Evolutionary conservation across 2,888 invertebrate species (phyloP).

Genomic region (Hanleya hanleyi): DNA sequence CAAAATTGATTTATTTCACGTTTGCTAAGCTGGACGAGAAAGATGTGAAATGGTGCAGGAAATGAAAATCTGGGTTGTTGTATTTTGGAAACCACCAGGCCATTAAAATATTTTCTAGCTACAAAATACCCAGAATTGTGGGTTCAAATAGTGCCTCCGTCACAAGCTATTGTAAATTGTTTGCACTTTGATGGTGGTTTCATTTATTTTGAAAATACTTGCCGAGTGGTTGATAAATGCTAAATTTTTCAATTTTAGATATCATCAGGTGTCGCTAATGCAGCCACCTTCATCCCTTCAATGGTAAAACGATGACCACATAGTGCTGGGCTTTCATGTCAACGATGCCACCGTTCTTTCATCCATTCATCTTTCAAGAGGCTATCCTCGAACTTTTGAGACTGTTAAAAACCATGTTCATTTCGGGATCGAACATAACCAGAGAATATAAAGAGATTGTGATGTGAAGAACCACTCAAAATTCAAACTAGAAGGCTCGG

Average conservation of each 20-base stretch:
- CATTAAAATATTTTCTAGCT: no score
- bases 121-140: no score
- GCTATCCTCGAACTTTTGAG: not conserved
- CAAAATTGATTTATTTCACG: no score
- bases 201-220: no score
- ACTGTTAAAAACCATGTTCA: not conserved
- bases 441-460: no score
- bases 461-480: no score
- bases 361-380: not conserved
- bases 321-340: not conserved
- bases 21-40: no score
- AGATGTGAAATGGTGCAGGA: no score
- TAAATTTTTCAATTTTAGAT: conserved; percentile 38
- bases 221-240: not conserved
- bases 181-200: not conserved
- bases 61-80: no score
- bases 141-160: not conserved
- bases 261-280: conserved; percentile 45
- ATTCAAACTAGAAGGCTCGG: no score
- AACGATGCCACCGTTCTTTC: not conserved
- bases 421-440: no score
- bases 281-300: not conserved
- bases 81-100: no score
- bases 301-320: not conserved
- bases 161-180: not conserved